Conservation (phyloP, 2,797 vertebrate genomes). For the Pempheris klunzingeri region DNA sequence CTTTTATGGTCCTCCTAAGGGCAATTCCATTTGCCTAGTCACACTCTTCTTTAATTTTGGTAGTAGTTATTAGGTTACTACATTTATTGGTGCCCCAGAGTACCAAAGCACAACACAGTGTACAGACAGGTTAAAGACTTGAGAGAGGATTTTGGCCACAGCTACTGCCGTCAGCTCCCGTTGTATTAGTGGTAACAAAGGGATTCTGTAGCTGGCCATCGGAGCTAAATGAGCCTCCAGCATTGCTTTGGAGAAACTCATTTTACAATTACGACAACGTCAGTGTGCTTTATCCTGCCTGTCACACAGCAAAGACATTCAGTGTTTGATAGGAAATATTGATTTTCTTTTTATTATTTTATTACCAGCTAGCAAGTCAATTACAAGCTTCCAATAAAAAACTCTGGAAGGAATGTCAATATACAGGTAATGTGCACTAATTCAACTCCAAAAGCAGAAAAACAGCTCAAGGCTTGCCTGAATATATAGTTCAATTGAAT, state of each 20-base stretch:
- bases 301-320: conserved; percentile 8
- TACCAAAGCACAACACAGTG: too few species aligned
- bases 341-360: conserved; percentile 37
- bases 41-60: too few species aligned
- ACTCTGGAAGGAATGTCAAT: neutral
- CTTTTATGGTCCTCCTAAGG: too few species aligned
- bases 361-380: conserved; percentile 1
- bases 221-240: conserved; percentile 12
- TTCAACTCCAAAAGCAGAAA: neutral
- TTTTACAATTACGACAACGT: conserved; percentile 28
- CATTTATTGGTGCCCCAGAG: too few species aligned
- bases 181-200: conserved; percentile 13
- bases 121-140: conserved; percentile 14
- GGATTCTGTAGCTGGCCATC: conserved; percentile 11
- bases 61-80: too few species aligned
- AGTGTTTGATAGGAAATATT: conserved; percentile 37
- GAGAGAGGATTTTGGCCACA: neutral
- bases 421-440: too few species aligned
- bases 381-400: conserved; percentile 1
- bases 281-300: conserved; percentile 4
- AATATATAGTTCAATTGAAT: conserved; percentile 23
- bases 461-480: neutral
- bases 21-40: too few species aligned
- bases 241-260: conserved; percentile 25
- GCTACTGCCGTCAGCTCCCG: conserved; percentile 5